phyloP scores from a whole-genome alignment of 2,888 invertebrate genomes.

The Diaprepes abbreviatus region DNA sequence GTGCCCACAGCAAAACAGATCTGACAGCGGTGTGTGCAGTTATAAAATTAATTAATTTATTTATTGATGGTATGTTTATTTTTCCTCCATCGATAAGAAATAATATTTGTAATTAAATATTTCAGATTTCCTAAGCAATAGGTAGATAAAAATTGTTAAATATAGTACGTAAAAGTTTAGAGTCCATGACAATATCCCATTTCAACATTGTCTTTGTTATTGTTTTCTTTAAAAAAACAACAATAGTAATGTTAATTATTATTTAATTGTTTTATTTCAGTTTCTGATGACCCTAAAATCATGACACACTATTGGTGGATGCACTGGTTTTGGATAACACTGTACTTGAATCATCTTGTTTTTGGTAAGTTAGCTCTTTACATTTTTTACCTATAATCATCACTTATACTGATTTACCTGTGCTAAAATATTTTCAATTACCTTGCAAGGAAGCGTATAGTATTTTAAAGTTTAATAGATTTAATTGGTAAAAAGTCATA shows the following conservation, averaged over 20 bases:
- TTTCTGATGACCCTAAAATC: slow-evolving; percentile 69
- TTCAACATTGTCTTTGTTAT: slow-evolving; percentile 33
- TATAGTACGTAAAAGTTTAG: neutral
- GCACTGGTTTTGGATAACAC: slow-evolving; percentile 90
- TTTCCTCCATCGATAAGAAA: slow-evolving; percentile 7
- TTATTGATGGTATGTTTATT: slow-evolving; percentile 33
- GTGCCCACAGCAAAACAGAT: slow-evolving; percentile 5
- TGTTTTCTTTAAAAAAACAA: slow-evolving; percentile 11
- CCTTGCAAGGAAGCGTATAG: no score
- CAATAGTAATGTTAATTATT: slow-evolving; percentile 13
- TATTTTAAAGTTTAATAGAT: no score
- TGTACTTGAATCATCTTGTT: slow-evolving; percentile 34
- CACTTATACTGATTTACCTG: no score
- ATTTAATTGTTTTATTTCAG: slow-evolving; percentile 51
- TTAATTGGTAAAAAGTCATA: no score
- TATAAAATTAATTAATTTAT: slow-evolving; percentile 19
- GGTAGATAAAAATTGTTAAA: slow-evolving; percentile 13
- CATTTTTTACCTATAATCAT: slow-evolving; percentile 4
- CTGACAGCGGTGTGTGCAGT: slow-evolving; percentile 1
- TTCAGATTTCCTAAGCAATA: slow-evolving; percentile 9
- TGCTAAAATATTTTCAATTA: no score
- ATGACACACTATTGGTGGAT: slow-evolving; percentile 91
- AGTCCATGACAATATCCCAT: slow-evolving; percentile 16
- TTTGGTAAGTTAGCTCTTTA: slow-evolving; percentile 38
- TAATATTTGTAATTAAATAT: slow-evolving; percentile 9